Evolutionary conservation across 2,113 vertebrate genomes (phyloP).

Genomic region (Zosterops hypoxanthus): DNA sequence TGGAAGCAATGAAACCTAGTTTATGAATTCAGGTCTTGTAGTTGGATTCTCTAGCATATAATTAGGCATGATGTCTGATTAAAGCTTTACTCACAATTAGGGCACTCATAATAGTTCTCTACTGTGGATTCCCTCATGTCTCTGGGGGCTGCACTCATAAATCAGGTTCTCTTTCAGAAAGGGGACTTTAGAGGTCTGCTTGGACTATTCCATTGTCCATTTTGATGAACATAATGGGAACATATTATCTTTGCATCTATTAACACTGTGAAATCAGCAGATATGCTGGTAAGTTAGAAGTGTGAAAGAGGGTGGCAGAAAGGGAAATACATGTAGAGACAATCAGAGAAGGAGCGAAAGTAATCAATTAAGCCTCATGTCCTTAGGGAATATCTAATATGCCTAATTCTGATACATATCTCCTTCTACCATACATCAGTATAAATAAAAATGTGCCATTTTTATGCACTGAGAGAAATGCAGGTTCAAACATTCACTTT

Average conservation of each 20-base stretch:
- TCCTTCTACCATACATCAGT: neutral
- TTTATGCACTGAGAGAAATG: neutral
- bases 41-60: neutral
- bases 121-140: neutral
- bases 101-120: neutral
- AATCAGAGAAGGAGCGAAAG: neutral
- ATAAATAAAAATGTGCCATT: neutral
- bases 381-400: neutral
- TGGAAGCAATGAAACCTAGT: neutral
- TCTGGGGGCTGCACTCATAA: neutral
- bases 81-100: slow-evolving; percentile 26
- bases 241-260: neutral
- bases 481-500: neutral
- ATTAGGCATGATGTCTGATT: slow-evolving; percentile 20
- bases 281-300: neutral
- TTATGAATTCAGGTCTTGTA: slow-evolving; percentile 43
- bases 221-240: neutral
- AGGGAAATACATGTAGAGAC: neutral
- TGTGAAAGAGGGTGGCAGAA: neutral
- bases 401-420: neutral
- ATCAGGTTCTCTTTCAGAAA: neutral
- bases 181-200: neutral
- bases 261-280: neutral
- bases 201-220: neutral
- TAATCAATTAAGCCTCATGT: neutral